Conservation (phyloP, 2,113 vertebrate genomes). For the Clinocottus analis region DNA sequence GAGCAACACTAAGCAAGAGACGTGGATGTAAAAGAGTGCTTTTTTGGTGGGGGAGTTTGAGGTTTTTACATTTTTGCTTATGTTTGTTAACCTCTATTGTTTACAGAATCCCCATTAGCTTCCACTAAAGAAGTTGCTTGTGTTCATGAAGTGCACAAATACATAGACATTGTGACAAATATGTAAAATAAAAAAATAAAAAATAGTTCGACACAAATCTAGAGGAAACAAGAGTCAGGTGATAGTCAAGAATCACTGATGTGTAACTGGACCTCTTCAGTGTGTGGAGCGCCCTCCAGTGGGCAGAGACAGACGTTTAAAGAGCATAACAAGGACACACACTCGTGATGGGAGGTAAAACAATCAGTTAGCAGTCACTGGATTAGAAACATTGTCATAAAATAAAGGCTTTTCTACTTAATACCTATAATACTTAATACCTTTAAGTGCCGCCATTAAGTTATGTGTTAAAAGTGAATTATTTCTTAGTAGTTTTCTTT, state of each 20-base stretch:
- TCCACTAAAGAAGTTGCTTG: neutral
- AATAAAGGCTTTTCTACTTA: slow-evolving; percentile 7
- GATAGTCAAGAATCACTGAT: neutral
- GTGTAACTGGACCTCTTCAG: neutral
- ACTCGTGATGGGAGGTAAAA: slow-evolving; percentile 1
- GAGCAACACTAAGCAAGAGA: slow-evolving; percentile 26
- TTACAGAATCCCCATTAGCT: neutral
- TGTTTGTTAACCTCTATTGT: neutral
- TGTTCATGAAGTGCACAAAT: neutral
- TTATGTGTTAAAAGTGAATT: neutral
- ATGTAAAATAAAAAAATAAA: no score
- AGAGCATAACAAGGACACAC: neutral
- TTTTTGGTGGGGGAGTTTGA: no score
- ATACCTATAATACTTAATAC: neutral
- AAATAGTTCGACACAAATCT: neutral
- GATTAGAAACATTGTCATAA: neutral
- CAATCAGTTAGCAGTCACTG: slow-evolving; percentile 5
- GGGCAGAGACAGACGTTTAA: neutral
- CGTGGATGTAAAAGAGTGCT: neutral
- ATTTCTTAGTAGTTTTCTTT: neutral
- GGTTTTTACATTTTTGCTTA: neutral
- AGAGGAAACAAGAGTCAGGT: neutral
- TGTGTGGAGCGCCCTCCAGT: slow-evolving; percentile 9
- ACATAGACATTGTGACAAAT: neutral
- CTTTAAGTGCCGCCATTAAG: neutral